Percentiles rank a stretch among this genome's conserved stretches.
These are phyloP conservation scores for Masticophis lateralis DNA, from an alignment of 2,797 vertebrate genomes.

Conservation along the genomic window DNA sequence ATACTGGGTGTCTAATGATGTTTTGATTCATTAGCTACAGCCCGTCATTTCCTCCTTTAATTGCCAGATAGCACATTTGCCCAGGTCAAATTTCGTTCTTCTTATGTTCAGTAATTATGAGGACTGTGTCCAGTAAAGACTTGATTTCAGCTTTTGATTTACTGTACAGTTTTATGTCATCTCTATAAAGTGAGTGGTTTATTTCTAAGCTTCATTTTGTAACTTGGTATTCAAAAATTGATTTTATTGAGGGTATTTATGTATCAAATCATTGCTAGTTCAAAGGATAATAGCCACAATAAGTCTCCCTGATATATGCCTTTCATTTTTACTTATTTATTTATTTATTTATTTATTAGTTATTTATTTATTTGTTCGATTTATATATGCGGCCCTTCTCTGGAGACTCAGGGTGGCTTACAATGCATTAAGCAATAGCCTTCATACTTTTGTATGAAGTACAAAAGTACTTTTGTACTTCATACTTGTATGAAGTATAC, in stretches of 20 bases:
- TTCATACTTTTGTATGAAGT: no score
- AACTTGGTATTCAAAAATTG: neutral
- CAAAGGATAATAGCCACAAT: neutral
- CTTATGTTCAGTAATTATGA: neutral
- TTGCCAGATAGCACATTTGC: neutral
- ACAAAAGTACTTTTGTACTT: no score
- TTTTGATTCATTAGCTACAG: neutral
- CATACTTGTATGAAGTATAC: no score
- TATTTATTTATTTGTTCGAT: no score
- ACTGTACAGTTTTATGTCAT: neutral
- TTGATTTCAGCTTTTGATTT: neutral
- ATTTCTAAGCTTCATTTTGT: neutral
- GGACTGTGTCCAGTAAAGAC: neutral
- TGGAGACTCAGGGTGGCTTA: no score
- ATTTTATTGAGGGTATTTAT: neutral
- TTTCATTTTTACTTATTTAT: neutral
- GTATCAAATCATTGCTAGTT: neutral
- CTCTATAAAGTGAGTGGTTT: neutral
- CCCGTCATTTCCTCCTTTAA: neutral
- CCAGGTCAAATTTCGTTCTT: neutral
- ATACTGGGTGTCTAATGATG: neutral
- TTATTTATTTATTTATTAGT: no score
- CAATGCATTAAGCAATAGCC: no score
- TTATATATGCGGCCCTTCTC: no score
- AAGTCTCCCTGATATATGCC: neutral